Percentiles rank a stretch among this genome's conserved stretches.
These are phyloP conservation scores for Marcusenius ussheri DNA, from an alignment of 2,113 vertebrate species.

Conservation along the genomic window DNA sequence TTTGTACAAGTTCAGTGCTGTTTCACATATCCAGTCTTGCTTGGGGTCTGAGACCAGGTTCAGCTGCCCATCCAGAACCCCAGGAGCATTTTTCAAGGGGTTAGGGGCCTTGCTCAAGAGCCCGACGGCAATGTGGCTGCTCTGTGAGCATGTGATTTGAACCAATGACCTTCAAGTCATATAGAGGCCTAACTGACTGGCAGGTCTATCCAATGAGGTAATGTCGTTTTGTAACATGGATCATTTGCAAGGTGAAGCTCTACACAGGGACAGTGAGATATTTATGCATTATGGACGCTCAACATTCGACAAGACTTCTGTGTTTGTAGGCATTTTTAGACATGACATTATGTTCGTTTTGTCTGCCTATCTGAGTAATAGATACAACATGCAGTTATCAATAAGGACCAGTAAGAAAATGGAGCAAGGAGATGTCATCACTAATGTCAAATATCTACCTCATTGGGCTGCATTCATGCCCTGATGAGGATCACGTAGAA, in stretches of 20 bases:
- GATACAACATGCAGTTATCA: background rate
- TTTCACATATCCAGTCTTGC: background rate
- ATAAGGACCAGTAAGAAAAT: background rate
- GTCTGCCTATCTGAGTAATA: background rate
- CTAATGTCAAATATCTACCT: background rate
- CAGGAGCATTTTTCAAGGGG: background rate
- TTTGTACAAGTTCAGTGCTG: background rate
- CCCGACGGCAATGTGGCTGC: background rate
- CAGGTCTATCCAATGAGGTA: background rate
- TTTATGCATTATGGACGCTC: background rate
- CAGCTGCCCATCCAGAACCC: background rate
- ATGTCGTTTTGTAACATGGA: background rate
- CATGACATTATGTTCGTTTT: background rate
- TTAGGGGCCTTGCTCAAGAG: background rate
- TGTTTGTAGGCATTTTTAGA: background rate
- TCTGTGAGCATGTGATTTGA: background rate
- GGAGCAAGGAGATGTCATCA: background rate
- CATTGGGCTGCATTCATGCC: slow-evolving; percentile 17
- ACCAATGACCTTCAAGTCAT: background rate
- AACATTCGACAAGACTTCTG: background rate
- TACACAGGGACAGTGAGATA: background rate
- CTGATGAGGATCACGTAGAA: slow-evolving; percentile 22
- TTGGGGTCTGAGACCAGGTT: background rate
- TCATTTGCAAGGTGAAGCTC: background rate
- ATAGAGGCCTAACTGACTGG: background rate